phyloP scores from a whole-genome alignment of 2,888 invertebrate species.

The Tillus elongatus region DNA sequence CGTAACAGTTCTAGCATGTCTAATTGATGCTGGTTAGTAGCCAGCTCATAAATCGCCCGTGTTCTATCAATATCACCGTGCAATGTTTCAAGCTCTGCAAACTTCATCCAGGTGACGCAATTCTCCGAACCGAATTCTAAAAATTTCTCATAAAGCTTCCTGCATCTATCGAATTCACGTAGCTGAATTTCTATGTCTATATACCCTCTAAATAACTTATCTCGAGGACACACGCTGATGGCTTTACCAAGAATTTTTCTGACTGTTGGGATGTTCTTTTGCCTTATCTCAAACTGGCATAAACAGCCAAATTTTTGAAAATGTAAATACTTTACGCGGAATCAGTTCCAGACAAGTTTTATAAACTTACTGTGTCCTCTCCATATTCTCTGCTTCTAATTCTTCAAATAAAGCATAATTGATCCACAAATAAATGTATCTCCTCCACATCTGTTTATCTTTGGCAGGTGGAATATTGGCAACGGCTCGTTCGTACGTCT shows the following conservation, averaged over 20 bases:
- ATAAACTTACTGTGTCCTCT: conserved; percentile 85
- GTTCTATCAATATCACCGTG: conserved; percentile 90
- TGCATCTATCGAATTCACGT: conserved; percentile 94
- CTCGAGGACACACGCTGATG: conserved; percentile 91
- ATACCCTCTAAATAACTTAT: conserved; percentile 94
- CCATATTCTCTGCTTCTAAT: conserved; percentile 78
- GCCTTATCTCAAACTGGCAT: conserved; percentile 96
- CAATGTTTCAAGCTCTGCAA: conserved; percentile 92
- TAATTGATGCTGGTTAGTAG: conserved; percentile 80
- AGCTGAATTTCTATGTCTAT: conserved; percentile 96
- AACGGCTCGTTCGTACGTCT: conserved; percentile 95
- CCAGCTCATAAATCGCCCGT: conserved; percentile 88
- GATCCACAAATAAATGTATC: conserved; percentile 98
- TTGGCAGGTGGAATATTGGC: conserved; percentile 93
- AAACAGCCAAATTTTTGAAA: conserved; percentile 96
- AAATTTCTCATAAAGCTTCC: conserved; percentile 95
- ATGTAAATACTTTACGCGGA: conserved; percentile 96
- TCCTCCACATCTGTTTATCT: conserved; percentile 94
- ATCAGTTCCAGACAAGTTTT: conserved; percentile 87
- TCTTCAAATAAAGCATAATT: conserved; percentile 98
- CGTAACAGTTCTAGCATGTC: conserved; percentile 99
- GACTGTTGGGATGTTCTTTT: conserved; percentile 79
- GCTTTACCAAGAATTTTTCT: conserved; percentile 80
- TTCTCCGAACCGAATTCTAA: conserved; percentile 94
- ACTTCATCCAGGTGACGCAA: conserved; percentile 98